Base-by-base conservation (phyloP, 2,797 vertebrate genomes). In the Jordanella pulchra region DNA sequence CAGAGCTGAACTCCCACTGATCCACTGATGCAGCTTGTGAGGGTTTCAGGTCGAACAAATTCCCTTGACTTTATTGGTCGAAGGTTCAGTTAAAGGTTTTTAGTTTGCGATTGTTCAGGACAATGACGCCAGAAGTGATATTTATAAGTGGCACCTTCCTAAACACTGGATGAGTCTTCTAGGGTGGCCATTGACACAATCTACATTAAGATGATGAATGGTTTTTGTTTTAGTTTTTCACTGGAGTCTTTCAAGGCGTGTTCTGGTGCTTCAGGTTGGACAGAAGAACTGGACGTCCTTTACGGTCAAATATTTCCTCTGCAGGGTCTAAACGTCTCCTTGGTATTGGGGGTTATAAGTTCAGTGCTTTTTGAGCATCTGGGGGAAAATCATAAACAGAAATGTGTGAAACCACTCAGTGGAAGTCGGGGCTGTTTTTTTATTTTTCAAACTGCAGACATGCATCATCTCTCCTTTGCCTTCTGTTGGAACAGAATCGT, bases 141-240 rank as follows among this genome's bases (percentile, higher is more conserved):
- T 93, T 91, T 92, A 92, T 89, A 80, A 81, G 86, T 78, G 88
- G 87, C 83, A 77, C 89, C 86, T 87, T 92, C 85, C 77, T 81
- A 92, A 87, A 93, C 93, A 93, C 93, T 94, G 93, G 93, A 94
- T 86, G 88, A 78, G 63, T 76, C 23, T 83, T 83, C 78, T 17
- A 72, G 86, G 85, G 80, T 54, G 86, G 78, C 80, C 75, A 79
- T 65, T 71, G 89, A 94, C 89, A 63, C 82, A 91, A 76, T 93
- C 91, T 87, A 90, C 82, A 14, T 93, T 84, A 92, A 84, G 93
- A 94, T 91, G 91, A 88, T 82, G 71, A 82, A 76, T 73, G 72
- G 69, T 80, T 85, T 54, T 65, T 75, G 54, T 73, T 74, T 51
- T 68, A 88, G 78, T 74, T 92, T 89, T 91, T 93, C 93, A 93